Evolutionary conservation across 1,140 invertebrate genomes (phyloP).

Genomic region (Brachionus rotundiformis): DNA sequence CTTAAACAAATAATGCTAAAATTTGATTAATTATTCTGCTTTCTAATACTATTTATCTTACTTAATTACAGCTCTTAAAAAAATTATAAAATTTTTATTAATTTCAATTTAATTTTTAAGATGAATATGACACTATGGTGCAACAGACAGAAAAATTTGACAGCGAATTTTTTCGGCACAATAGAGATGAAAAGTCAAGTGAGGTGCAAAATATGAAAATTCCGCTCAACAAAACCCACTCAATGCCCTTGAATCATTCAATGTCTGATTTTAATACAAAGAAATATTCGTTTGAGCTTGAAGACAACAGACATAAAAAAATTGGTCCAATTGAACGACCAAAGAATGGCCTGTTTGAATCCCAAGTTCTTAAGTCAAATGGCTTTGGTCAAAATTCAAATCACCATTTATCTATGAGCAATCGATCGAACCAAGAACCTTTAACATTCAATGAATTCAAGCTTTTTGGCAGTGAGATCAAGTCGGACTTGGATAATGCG

Average conservation of each 20-base stretch:
- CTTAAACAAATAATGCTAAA: not conserved
- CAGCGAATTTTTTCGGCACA: not conserved
- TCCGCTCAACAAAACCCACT: not conserved
- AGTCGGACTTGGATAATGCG: not conserved
- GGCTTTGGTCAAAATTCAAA: not conserved
- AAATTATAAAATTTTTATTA: not conserved
- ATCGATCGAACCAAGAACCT: not conserved
- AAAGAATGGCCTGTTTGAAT: not conserved
- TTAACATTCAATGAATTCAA: constrained; percentile 29
- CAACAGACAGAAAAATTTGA: constrained; percentile 31
- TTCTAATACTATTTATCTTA: no score
- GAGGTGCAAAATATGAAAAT: not conserved
- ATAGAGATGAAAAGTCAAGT: not conserved
- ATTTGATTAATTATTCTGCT: no score
- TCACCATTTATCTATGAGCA: not conserved
- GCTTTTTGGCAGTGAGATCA: constrained; percentile 11
- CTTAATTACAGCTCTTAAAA: not conserved
- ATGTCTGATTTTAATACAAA: not conserved
- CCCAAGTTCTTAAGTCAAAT: not conserved
- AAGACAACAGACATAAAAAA: not conserved
- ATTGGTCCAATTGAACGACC: constrained; percentile 41
- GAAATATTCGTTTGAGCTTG: not conserved
- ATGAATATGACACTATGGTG: constrained; percentile 50
- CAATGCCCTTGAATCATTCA: not conserved
- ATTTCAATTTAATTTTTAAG: not conserved